These are phyloP conservation scores for Papilio dardanus DNA, from an alignment of 1,140 invertebrate species.

Conservation along the genomic window DNA sequence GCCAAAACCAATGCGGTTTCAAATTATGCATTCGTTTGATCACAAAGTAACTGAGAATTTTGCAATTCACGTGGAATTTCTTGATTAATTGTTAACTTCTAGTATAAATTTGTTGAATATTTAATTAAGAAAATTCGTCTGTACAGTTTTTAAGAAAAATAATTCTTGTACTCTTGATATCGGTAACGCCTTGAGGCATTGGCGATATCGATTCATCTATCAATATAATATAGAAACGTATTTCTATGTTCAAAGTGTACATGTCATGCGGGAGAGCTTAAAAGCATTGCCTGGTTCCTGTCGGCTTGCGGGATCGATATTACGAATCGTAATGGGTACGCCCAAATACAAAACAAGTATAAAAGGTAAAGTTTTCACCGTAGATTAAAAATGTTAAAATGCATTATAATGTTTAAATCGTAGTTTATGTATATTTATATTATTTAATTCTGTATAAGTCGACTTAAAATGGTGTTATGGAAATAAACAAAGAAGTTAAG, in stretches of 20 bases:
- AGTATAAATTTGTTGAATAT: too few relatives aligned
- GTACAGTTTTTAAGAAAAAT: too few relatives aligned
- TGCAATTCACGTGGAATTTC: neutral
- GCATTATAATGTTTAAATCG: too few relatives aligned
- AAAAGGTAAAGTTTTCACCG: too few relatives aligned
- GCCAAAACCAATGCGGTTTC: slow-evolving; percentile 1
- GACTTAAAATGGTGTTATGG: neutral
- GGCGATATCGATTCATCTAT: neutral
- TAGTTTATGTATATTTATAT: too few relatives aligned
- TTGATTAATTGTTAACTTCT: neutral
- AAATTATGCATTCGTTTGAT: slow-evolving; percentile 17
- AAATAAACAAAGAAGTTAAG: too few relatives aligned
- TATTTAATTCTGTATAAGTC: neutral
- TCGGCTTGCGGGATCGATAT: slow-evolving; percentile 1
- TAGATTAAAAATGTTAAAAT: too few relatives aligned
- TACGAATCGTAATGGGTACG: neutral
- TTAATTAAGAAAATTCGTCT: too few relatives aligned
- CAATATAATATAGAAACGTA: neutral
- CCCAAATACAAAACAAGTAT: neutral
- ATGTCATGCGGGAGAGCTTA: slow-evolving; percentile 12
- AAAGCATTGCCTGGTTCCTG: slow-evolving; percentile 24
- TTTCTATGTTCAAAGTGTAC: neutral
- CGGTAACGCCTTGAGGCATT: too few relatives aligned
- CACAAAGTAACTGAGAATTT: neutral
- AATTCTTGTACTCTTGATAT: too few relatives aligned